Conservation (phyloP, 2,113 vertebrate genomes). For the Limnothrissa miodon region DNA sequence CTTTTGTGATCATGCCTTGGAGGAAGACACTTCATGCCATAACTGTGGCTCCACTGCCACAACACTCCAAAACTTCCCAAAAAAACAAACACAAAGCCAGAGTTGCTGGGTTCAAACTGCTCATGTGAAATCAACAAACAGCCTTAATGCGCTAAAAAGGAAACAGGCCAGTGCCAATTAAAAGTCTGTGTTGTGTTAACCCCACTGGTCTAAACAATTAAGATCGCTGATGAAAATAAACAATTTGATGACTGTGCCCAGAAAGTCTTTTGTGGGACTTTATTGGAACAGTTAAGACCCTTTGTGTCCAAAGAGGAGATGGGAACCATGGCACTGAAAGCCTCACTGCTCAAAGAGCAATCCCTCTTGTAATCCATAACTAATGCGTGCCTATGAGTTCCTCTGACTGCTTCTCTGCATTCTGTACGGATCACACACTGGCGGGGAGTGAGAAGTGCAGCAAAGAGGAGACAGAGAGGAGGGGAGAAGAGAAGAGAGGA, state of each 20-base stretch:
- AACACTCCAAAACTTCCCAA: not conserved
- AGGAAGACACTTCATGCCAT: conserved; percentile 29
- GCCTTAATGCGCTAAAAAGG: not conserved
- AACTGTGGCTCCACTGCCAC: not conserved
- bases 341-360: conserved; percentile 38
- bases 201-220: not conserved
- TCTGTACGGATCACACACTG: conserved; percentile 33
- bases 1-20: conserved; percentile 39
- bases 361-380: conserved; percentile 50
- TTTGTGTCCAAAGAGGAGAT: conserved; percentile 43
- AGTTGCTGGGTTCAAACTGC: not conserved
- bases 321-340: conserved; percentile 28
- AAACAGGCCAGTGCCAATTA: not conserved
- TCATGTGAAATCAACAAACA: conserved; percentile 7
- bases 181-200: not conserved
- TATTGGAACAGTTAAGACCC: conserved; percentile 36
- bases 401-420: conserved; percentile 2
- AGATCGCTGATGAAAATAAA: not conserved
- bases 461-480: not conserved
- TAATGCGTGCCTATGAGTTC: conserved; percentile 39
- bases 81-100: not conserved
- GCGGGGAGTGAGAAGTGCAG: not conserved
- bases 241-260: not conserved
- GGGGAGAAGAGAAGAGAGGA: not conserved
- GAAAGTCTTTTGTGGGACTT: conserved; percentile 44